phyloP scores from a whole-genome alignment of 2,113 vertebrate species.

The Eulacestoma nigropectus region DNA sequence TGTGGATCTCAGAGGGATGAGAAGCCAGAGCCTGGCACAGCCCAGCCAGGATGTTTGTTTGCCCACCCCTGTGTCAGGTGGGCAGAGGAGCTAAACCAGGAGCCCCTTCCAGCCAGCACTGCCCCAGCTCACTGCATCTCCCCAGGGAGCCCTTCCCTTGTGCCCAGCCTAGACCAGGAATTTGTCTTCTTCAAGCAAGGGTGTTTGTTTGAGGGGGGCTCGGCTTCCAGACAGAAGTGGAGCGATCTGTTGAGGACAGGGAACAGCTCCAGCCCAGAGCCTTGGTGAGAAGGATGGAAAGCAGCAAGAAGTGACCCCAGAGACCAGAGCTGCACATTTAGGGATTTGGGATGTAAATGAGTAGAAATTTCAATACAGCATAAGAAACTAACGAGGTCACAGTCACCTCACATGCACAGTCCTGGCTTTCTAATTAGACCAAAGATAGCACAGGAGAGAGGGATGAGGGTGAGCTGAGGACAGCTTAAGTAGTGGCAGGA shows the following conservation, averaged over 20 bases:
- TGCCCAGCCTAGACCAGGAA: not conserved
- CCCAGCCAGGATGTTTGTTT: not conserved
- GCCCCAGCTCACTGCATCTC: not conserved
- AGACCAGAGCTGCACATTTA: not conserved
- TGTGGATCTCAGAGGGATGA: not conserved
- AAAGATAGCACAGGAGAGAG: slow-evolving; percentile 8
- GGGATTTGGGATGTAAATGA: slow-evolving; percentile 39
- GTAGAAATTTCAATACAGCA: not conserved
- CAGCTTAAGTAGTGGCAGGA: not conserved
- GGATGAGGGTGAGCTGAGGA: not conserved
- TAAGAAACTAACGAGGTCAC: slow-evolving; percentile 54
- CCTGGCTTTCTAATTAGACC: slow-evolving; percentile 47
- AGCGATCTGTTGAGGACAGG: accelerated
- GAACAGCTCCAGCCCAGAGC: not conserved
- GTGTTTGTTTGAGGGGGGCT: not conserved
- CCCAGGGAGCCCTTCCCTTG: not conserved
- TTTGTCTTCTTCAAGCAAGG: not conserved
- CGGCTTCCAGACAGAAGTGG: not conserved
- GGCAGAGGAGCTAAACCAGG: not conserved
- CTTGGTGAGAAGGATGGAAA: not conserved
- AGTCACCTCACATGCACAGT: not conserved
- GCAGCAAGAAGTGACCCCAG: not conserved
- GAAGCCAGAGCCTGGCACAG: not conserved
- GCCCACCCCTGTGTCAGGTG: accelerated
- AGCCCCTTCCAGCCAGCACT: not conserved